These are phyloP conservation scores for Aphis gossypii DNA, from an alignment of 1,140 invertebrate genomes.

Conservation along the genomic window DNA sequence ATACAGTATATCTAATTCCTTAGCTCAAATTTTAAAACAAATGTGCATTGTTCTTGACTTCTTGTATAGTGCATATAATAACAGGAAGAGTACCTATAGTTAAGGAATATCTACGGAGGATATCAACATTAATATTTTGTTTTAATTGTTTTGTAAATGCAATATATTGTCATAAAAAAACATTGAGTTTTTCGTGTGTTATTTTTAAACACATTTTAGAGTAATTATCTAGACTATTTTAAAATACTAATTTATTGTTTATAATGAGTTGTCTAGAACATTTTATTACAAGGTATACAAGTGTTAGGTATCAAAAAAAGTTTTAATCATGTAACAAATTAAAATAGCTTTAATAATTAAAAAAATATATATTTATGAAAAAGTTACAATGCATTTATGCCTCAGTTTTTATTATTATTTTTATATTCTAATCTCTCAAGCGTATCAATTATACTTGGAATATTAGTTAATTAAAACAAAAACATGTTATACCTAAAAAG, in stretches of 20 bases:
- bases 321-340: neutral
- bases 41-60: neutral
- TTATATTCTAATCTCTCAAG: neutral
- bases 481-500: neutral
- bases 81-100: neutral
- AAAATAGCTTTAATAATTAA: neutral
- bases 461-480: neutral
- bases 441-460: neutral
- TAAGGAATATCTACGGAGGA: neutral
- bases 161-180: slow-evolving; percentile 19
- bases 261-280: neutral
- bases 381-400: neutral
- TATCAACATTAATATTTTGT: neutral
- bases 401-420: neutral
- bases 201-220: slow-evolving; percentile 1
- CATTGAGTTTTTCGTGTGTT: neutral
- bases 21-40: neutral
- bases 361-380: neutral
- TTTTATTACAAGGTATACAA: neutral
- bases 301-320: neutral
- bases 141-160: neutral
- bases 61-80: neutral
- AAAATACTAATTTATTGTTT: neutral
- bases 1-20: neutral
- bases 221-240: neutral